Evolutionary conservation across 2,113 vertebrate species (phyloP), one percentile per base, ranked within the genome.

Genomic region (Poeciliopsis prolifica): DNA sequence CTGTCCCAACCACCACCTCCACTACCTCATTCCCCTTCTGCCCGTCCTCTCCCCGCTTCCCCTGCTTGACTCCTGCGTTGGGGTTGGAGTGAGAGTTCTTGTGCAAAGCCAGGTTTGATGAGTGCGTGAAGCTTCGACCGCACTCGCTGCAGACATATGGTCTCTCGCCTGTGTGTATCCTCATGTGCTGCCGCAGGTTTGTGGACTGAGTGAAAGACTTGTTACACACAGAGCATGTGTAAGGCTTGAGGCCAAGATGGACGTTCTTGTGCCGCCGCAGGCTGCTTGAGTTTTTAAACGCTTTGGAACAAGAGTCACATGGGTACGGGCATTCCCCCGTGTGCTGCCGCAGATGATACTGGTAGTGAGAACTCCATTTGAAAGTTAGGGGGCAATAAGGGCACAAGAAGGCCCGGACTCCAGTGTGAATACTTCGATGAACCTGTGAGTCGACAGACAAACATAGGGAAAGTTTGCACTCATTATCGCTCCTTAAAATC

Each of bases 311-410:
- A 26, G 90, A 90, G 1, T 95, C 94, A 68, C 97, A 98, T 0
- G 92, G 91, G 91, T 98, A 98, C 1, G 97, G 97, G 67, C 96
- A 95, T 86, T 98, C 97, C 0, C 97, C 97, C 0, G 97, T 96
- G 89, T 98, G 97, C 91, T 97, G 96, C 5, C 96, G 95, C 82
- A 97, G 92, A 89, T 98, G 97, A 92, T 98, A 98, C 91, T 98
- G 97, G 92, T 98, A 98, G 90, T 98, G 97, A 0, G 97, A 98
- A 0, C 97, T 97, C 97, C 97, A 98, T 85, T 98, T 98, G 87
- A 98, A 98, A 44, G 96, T 95, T 82, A 97, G 92, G 5, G 96
- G 95, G 14, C 97, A 98, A 76, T 97, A 96, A 54, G 94, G 94
- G 12, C 97, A 98, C 70, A 96, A 91, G 78, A 97, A 98, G 33